Base-by-base conservation (phyloP, 2,888 invertebrate species). In the Augochlorella aurata region DNA sequence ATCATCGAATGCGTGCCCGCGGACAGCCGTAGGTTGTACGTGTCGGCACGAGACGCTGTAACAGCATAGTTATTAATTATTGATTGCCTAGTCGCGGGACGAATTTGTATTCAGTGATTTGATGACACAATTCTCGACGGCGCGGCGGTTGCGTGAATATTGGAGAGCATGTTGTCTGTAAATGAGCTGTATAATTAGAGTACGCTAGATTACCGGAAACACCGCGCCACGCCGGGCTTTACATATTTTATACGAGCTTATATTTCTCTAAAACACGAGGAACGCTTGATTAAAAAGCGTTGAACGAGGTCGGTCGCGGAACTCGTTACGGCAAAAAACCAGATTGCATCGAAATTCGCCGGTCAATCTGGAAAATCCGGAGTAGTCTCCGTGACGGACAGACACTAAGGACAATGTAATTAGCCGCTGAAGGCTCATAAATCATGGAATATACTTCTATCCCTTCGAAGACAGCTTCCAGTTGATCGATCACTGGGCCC, bases 131-230 rank as follows among this genome's bases (percentile, higher is more conserved):
- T 73, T 58, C 74, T 38, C 61, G 75, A 2, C 29, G 29, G 29
- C 29, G 18, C 29, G 61, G 54, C 69, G 24, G 38, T 18, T n/a
- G 50, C 68, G 45, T 69, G 63, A 80, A 82, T 76, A 73, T 73
- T 82, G 72, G 68, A 73, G 63, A 63, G 63, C n/a, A 29, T 38
- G 72, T 76, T 61, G 54, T n/a, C 72, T 82, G 80, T 80, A 80
- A 82, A 82, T 76, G 80, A 65, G 69, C 81, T 76, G 80, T 72
- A 72, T 82, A 82, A 82, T 80, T 76, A 75, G 72, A 72, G 52
- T 21, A 45, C 38, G 65, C 75, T 63, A 72, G 50, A 82, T 82
- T 76, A 65, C 71, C 54, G 44, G 52, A 29, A 66, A 75, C 75
- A 16, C 14, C 29, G 24, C 69, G 50, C 50, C 63, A 65, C 68